A percentile compares a stretch with the other conserved stretches of the same genome.
These are phyloP conservation scores for Ruditapes philippinarum DNA, from an alignment of 1,140 invertebrate genomes.

Conservation along the genomic window DNA sequence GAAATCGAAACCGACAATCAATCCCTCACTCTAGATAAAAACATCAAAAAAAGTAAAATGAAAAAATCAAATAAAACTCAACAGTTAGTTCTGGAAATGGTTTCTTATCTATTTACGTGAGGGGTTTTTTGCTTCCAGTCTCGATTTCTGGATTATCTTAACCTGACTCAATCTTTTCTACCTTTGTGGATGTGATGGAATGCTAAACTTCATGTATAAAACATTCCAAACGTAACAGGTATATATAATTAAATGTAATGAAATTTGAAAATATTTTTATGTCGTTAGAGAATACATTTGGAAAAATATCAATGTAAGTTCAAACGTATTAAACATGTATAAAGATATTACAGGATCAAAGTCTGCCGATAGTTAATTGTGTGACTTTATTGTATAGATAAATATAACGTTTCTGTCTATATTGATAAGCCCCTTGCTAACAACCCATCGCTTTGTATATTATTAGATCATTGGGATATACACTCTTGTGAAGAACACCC, in stretches of 20 bases:
- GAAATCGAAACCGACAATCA: neutral
- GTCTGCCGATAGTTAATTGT: no score
- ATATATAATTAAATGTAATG: neutral
- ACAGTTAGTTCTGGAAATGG: neutral
- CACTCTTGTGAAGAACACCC: no score
- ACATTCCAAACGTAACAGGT: constrained; percentile 7
- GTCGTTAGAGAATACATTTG: no score
- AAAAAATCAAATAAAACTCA: neutral
- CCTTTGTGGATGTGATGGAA: neutral
- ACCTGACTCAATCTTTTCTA: neutral
- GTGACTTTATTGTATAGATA: no score
- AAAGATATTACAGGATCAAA: no score
- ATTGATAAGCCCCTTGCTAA: no score
- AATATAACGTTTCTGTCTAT: no score
- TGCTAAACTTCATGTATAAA: neutral
- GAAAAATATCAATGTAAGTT: no score
- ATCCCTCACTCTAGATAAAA: neutral
- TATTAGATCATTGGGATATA: no score
- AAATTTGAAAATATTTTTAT: no score
- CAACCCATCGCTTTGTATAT: no score
- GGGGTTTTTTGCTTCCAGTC: neutral
- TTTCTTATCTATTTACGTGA: neutral
- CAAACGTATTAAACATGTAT: no score
- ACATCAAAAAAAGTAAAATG: neutral
- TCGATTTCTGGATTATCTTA: neutral